phyloP scores from a whole-genome alignment of 30 jellyfish, hydroid and myxozoan genomes.

The Cassiopea andromeda region DNA sequence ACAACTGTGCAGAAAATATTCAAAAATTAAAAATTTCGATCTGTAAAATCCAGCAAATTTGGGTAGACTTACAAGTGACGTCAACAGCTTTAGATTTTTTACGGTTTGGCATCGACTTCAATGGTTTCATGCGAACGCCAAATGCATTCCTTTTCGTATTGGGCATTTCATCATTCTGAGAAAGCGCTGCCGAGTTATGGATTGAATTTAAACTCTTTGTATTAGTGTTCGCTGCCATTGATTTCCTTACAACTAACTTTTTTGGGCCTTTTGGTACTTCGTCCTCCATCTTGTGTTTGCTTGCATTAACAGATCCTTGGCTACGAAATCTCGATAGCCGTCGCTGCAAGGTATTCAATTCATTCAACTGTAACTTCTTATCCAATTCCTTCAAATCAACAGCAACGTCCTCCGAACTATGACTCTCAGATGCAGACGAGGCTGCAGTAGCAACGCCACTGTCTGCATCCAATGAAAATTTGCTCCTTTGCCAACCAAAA shows the following conservation, averaged over 20 bases:
- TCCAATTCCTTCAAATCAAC: not conserved
- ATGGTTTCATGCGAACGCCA: constrained; percentile 13
- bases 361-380: not conserved
- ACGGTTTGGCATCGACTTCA: constrained; percentile 10
- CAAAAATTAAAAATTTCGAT: no score
- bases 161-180: not conserved
- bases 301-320: not conserved
- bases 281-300: not conserved
- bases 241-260: constrained; percentile 1
- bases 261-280: constrained; percentile 11
- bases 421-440: constrained; percentile 21
- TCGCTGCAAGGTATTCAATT: not conserved
- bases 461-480: constrained; percentile 1
- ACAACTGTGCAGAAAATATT: no score
- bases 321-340: not conserved
- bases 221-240: not conserved
- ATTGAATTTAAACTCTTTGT: not conserved
- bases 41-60: no score
- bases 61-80: not conserved
- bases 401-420: not conserved
- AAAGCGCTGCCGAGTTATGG: not conserved
- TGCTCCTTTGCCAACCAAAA: not conserved
- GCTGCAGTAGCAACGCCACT: constrained; percentile 29
- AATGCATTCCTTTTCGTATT: not conserved
- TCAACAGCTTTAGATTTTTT: constrained; percentile 5